These are phyloP conservation scores for Aromia moschata DNA, from an alignment of 2,888 invertebrate genomes.

Conservation along the genomic window DNA sequence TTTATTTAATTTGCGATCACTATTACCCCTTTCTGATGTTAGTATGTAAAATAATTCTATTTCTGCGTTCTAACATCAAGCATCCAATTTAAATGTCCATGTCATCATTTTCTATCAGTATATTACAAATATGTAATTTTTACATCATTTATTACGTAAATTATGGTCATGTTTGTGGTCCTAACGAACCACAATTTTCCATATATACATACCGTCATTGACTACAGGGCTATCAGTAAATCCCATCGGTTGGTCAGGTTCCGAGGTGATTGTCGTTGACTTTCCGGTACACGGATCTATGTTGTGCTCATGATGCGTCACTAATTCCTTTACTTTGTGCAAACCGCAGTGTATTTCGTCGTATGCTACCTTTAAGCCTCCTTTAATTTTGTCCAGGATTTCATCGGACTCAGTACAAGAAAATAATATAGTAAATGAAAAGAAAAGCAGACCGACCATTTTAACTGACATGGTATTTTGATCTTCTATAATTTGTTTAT, in stretches of 20 bases:
- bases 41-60: not conserved
- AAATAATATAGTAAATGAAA: not conserved
- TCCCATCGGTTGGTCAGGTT: not conserved
- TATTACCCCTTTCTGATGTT: not conserved
- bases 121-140: not conserved
- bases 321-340: constrained; percentile 20
- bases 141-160: not conserved
- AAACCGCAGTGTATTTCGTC: constrained; percentile 17
- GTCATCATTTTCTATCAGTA: not conserved
- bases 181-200: not conserved
- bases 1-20: no score
- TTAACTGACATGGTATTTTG: not conserved
- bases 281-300: constrained; percentile 17
- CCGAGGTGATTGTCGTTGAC: not conserved
- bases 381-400: constrained; percentile 16
- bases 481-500: no score
- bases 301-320: constrained; percentile 24
- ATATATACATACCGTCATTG: not conserved
- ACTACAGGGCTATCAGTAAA: not conserved
- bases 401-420: constrained; percentile 3
- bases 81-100: not conserved
- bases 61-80: not conserved
- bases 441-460: not conserved
- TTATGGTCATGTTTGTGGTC: not conserved
- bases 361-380: constrained; percentile 17